These are phyloP conservation scores for Narcine bancroftii DNA, from an alignment of 2,113 vertebrate species.

Conservation along the genomic window DNA sequence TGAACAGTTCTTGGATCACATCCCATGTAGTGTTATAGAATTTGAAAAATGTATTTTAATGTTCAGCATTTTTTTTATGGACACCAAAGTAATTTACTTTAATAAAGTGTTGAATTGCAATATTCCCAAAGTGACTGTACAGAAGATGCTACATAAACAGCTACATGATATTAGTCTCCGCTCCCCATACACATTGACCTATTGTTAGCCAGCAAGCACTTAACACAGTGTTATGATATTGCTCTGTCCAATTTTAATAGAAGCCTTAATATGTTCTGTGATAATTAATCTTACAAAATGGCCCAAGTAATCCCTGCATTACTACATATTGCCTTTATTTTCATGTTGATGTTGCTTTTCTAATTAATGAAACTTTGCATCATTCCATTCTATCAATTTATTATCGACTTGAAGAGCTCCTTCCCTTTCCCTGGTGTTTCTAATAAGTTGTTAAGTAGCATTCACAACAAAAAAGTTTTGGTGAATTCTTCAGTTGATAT, in stretches of 20 bases:
- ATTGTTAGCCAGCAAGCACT: conserved; percentile 23
- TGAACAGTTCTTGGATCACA: not conserved
- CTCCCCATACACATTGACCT: conserved; percentile 33
- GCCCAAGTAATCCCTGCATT: conserved; percentile 3
- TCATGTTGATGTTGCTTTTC: conserved; percentile 16
- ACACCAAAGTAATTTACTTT: conserved; percentile 31
- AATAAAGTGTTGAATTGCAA: conserved; percentile 35
- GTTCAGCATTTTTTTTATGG: conserved; percentile 35
- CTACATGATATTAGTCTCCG: conserved; percentile 21
- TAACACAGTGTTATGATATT: conserved; percentile 19
- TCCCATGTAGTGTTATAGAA: conserved; percentile 6
- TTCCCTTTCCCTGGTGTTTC: not conserved
- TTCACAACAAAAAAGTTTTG: not conserved
- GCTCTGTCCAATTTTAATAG: conserved; percentile 27
- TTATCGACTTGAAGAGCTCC: not conserved
- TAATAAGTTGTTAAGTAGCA: not conserved
- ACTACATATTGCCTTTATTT: not conserved
- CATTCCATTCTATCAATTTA: not conserved
- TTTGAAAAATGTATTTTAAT: conserved; percentile 28
- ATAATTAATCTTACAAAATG: not conserved
- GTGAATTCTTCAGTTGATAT: not conserved
- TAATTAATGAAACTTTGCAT: conserved; percentile 14
- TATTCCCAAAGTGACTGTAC: conserved; percentile 36
- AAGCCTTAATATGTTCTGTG: conserved; percentile 14
- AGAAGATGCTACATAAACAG: conserved; percentile 32